Conservation (phyloP, 2,888 invertebrate species). For the Pycnomerus fuliginosus region DNA sequence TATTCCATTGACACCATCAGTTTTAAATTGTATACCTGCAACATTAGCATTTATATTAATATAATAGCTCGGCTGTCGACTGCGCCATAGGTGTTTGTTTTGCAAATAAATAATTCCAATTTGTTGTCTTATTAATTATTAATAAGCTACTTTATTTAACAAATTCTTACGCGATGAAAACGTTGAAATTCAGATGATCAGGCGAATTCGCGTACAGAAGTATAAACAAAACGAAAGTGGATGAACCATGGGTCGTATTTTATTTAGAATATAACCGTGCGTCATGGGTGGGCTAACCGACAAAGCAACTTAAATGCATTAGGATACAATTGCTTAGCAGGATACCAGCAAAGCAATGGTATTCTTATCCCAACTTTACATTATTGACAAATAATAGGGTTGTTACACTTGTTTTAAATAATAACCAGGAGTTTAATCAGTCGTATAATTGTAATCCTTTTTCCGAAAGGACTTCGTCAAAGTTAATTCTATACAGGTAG, state of each 20-base stretch:
- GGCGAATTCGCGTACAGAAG: conserved; percentile 8
- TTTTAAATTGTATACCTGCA: conserved; percentile 11
- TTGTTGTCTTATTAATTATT: conserved; percentile 17
- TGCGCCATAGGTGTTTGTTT: conserved; percentile 21
- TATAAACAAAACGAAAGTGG: conserved; percentile 14
- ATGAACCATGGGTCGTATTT: conserved; percentile 22
- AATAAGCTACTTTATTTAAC: conserved; percentile 4
- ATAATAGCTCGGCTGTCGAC: conserved; percentile 18
- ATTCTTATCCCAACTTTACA: conserved; percentile 41
- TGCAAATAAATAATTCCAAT: conserved; percentile 21
- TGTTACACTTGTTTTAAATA: conserved; percentile 47
- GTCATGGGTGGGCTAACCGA: conserved; percentile 47
- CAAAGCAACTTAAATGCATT: conserved; percentile 50
- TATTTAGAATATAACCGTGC: conserved; percentile 26
- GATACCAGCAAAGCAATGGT: conserved; percentile 39
- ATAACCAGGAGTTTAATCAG: conserved; percentile 43
- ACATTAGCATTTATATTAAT: conserved; percentile 22
- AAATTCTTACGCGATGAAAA: background rate
- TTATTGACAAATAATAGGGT: conserved; percentile 45
- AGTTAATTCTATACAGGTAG: conserved; percentile 38
- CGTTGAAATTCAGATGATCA: background rate
- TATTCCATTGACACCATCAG: conserved; percentile 12
- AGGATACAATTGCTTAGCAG: conserved; percentile 49
- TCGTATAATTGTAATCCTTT: conserved; percentile 44
- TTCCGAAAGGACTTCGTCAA: conserved; percentile 33